Conservation (phyloP, 2,888 invertebrate genomes). For the Globia sparganii region DNA sequence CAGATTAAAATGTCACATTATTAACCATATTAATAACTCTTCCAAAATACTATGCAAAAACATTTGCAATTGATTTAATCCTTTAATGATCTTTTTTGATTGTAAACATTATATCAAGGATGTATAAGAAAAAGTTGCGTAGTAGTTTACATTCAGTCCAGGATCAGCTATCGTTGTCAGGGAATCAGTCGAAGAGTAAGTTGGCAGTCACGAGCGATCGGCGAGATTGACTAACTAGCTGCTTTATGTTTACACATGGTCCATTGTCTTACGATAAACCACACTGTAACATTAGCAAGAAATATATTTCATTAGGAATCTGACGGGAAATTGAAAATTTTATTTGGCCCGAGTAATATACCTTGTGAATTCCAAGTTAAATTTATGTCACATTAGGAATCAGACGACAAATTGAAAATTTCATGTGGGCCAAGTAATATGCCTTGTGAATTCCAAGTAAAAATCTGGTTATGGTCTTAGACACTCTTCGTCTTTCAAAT, state of each 20-base stretch:
- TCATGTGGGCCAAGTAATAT: background rate
- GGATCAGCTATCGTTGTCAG: conserved; percentile 63
- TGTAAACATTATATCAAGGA: background rate
- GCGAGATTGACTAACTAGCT: conserved; percentile 62
- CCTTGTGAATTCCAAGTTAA: conserved; percentile 2
- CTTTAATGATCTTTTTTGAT: background rate
- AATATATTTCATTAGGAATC: background rate
- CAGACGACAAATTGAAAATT: background rate
- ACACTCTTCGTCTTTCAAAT: background rate
- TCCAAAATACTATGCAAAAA: background rate
- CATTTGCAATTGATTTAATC: background rate
- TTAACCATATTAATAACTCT: background rate
- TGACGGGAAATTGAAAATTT: background rate
- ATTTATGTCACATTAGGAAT: background rate
- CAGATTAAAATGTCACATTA: background rate
- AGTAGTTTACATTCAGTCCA: conserved; percentile 59
- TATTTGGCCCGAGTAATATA: background rate
- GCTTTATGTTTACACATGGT: conserved; percentile 37
- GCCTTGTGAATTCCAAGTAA: background rate
- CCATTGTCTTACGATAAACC: conserved; percentile 51
- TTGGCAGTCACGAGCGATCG: conserved; percentile 77
- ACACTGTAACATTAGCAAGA: background rate
- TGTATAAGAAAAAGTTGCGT: background rate
- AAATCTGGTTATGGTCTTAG: background rate
- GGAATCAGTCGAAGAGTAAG: conserved; percentile 68